Evolutionary conservation across 2,113 vertebrate genomes (phyloP), one percentile per base, ranked within the genome.

Genomic region (Arenaria interpres): DNA sequence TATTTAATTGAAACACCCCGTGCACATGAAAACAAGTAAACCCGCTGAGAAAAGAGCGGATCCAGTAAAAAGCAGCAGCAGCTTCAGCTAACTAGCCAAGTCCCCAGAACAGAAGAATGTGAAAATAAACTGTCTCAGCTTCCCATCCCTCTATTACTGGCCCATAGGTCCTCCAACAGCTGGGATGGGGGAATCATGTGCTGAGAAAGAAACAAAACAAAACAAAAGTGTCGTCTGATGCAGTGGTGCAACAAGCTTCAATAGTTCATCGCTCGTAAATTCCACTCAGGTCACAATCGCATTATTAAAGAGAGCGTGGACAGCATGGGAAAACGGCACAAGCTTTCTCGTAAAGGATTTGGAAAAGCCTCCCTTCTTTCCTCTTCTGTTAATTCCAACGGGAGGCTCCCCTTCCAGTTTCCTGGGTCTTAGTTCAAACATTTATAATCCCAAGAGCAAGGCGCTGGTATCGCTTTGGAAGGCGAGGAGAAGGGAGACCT

Each of bases 401-500:
- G 92, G 89, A 89, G 88, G 86, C 79, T 88, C 93, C 59, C 93
- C 87, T 93, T 93, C 69, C 93, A 92, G 81, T 66, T 82, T 48
- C 96, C 82, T 24, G 54, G 78, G 78, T 81, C 96, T 95, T 87
- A 57, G 92, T 67, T 88, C 91, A 54, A 68, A 89, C 96, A 97
- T 97, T 97, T 96, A 95, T 96, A 96, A 97, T 94, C 90, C 96
- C 96, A 89, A 83, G 17, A 90, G 80, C 88, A 32, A 83, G 88
- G 63, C 85, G 93, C 85, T 9, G 88, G 68, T 57, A 28, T 22
- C 12, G 39, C 84, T 84, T 15, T 6, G 45, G 84, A 79, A 92
- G 84, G 46, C 33, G 35, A 41, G 17, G 23, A 33, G 46, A 76
- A 35, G 33, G 41, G 22, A 59, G 67, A 89, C 91, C 78, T 92